Base-by-base conservation (phyloP, 2,888 invertebrate genomes). In the Zaprionus lineosus region DNA sequence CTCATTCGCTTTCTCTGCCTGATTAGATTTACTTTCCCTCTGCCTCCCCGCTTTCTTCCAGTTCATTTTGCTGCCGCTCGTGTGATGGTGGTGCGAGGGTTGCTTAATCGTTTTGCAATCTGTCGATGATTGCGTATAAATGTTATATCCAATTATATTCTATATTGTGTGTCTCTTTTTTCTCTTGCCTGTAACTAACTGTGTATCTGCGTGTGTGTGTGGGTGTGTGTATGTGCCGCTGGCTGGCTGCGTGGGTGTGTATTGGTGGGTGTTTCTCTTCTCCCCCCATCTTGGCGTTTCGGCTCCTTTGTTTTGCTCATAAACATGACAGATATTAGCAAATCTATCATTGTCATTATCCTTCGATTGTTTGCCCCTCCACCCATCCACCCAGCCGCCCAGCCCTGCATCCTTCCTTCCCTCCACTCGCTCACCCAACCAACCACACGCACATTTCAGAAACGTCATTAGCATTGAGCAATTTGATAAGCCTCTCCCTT, bases 301-400 rank as follows among this genome's bases (percentile, higher is more conserved):
- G 40, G 46, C 53, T 62, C 66, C 60, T 78, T 83, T 74, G 75
- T 79, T 81, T 84, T 69, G 70, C 56, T 50, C 74, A 74, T 84
- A 84, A 79, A 88, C 88, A 88, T 89, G 89, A 89, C 89, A 88
- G 88, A 89, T 89, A 89, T 89, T 87, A 84, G 85, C 83, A 89
- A 88, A 89, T 89, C 89, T 87, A 89, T 89, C 89, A 89, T 88
- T 89, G 89, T 89, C 89, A 89, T 89, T 89, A 88, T 88, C 86
- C 81, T 88, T 88, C 87, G 89, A 89, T 89, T 88, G 88, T 84
- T 71, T 71, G 53, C 46, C 24, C 31, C 29, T n/a, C 12, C 33
- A 43, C 31, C 5, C 50, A 61, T 43, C 31, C 33, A 43, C 39
- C 39, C 33, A 36, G 16, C 57, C 46, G 58, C 52, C 46, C 47